These are phyloP conservation scores for Siderastrea siderea DNA, from an alignment of 92 coral and sea anemone genomes.

Conservation along the genomic window DNA sequence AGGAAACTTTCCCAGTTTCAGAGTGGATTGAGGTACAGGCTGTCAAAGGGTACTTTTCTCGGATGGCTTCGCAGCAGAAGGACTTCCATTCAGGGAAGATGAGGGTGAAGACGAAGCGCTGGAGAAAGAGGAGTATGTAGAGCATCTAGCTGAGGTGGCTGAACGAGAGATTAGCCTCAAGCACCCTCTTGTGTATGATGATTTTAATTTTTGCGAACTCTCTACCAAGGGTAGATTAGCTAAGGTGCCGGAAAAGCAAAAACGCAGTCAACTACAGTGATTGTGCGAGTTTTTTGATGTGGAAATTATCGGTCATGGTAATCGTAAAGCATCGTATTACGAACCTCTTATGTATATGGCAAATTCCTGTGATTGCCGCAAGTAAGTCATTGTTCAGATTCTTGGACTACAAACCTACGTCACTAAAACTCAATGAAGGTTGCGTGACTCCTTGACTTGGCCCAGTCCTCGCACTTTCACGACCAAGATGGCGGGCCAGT, in stretches of 20 bases:
- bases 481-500: neutral
- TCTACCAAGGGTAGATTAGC: conserved; percentile 24
- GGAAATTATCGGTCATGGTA: too few species aligned
- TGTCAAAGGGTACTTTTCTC: conserved; percentile 25
- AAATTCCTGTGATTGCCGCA: too few species aligned
- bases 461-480: conserved; percentile 3
- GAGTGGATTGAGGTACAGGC: conserved; percentile 33
- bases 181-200: conserved; percentile 43
- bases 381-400: too few species aligned
- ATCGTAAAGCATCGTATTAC: too few species aligned
- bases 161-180: conserved; percentile 23
- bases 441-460: neutral
- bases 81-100: conserved; percentile 14
- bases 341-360: too few species aligned
- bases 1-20: conserved; percentile 25
- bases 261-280: neutral
- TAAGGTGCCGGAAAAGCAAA: conserved; percentile 35
- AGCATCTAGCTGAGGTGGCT: conserved; percentile 24
- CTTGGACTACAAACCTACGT: too few species aligned
- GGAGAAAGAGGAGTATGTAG: conserved; percentile 25
- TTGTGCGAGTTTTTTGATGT: too few species aligned
- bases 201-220: conserved; percentile 37
- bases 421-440: too few species aligned
- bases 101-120: conserved; percentile 20
- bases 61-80: conserved; percentile 44